Evolutionary conservation across 1,140 invertebrate species (phyloP), one percentile per base, ranked within the genome.

Genomic region (Araneus ventricosus): DNA sequence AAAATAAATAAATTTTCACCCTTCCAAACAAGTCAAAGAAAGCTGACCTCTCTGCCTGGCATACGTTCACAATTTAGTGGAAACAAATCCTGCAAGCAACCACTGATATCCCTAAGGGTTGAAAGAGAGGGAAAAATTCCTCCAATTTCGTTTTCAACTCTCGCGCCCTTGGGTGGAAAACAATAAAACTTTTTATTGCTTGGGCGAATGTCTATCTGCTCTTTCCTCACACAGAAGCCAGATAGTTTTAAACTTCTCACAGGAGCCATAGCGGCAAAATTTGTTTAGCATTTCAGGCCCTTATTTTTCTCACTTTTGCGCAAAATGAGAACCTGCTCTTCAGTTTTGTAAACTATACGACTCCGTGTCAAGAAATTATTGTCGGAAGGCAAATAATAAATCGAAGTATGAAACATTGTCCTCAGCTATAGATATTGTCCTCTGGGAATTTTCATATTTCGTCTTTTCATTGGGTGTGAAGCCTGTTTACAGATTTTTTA

Each of bases 161-260:
- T 41, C 39, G 39, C 24, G 24, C 45, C n/a, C 24, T 84, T 45
- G 27, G 27, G 80, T 27, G 45, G 20, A 52, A 84, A 52, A 84
- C 80, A 84, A 84, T 84, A 84, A 84, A 84, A 52, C 7, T 14
- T 84, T 84, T 84, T 84, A 84, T 84, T 45, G 45, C 39, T 84
- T 52, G 39, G 14, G n/a, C 39, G 22, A 84, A 84, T 27, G 80
- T 45, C 39, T 45, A 27, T 52, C 4, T 27, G 80, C 45, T n/a
- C 24, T 84, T 45, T 45, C 45, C 45, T 8, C 17, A 4, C 8
- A 39, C 10, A 4, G 8, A 5, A 24, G 24, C 41, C n/a, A 14
- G 37, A 30, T 27, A 27, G 80, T 84, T 84, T 84, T 84, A 84
- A 84, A 84, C 80, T 84, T 45, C 80, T 84, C 80, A 27, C 27